Conservation (phyloP, 2,888 invertebrate species). For the Griposia aprilina region DNA sequence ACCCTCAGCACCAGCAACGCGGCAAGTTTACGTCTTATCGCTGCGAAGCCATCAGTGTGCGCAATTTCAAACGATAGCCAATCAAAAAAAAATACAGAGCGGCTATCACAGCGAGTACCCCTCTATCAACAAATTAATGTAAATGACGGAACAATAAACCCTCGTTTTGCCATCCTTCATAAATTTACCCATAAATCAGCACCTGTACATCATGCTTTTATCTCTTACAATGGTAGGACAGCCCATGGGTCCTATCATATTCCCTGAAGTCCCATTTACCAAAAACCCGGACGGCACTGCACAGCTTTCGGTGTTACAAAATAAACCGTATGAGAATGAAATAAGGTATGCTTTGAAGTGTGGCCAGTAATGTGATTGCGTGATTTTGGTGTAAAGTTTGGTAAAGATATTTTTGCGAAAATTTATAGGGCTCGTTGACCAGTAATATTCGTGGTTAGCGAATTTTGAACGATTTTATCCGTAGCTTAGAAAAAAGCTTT, state of each 20-base stretch:
- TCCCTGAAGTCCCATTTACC: slow-evolving; percentile 49
- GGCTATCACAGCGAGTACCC: too few relatives aligned
- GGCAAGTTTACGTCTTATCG: not conserved
- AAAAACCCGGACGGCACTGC: slow-evolving; percentile 17
- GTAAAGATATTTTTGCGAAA: slow-evolving; percentile 7
- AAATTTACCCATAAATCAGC: slow-evolving; percentile 27
- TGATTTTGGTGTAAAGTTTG: slow-evolving; percentile 20
- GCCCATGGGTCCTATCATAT: slow-evolving; percentile 40
- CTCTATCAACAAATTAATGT: too few relatives aligned
- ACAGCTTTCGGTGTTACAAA: not conserved
- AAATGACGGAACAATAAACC: slow-evolving; percentile 12
- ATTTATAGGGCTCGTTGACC: slow-evolving; percentile 20
- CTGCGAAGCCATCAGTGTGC: not conserved
- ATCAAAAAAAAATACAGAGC: too few relatives aligned
- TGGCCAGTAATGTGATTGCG: not conserved
- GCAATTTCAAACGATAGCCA: not conserved
- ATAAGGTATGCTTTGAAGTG: slow-evolving; percentile 3
- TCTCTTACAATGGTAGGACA: slow-evolving; percentile 44
- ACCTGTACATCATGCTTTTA: slow-evolving; percentile 48
- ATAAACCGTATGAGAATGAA: not conserved
- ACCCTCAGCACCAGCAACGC: not conserved
- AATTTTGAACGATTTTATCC: not conserved
- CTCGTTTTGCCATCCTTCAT: not conserved
- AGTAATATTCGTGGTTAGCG: slow-evolving; percentile 1
- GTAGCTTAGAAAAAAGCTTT: not conserved